phyloP scores from a whole-genome alignment of 2,113 vertebrate genomes.

The Xenopus borealis region DNA sequence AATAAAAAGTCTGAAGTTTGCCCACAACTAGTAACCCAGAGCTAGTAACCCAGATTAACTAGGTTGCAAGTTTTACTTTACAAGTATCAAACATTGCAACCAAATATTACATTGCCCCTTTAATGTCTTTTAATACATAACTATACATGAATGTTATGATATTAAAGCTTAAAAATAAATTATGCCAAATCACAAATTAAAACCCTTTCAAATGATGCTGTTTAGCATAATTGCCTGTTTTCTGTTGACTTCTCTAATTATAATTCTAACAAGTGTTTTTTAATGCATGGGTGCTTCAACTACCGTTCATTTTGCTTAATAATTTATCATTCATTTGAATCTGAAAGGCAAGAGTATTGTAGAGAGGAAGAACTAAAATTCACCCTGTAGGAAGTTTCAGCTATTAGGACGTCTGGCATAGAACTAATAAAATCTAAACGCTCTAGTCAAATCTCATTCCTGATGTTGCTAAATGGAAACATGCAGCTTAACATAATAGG shows the following conservation, averaged over 20 bases:
- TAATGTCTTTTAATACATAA: no score
- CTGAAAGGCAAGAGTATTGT: conserved; percentile 36
- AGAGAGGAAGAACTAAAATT: conserved; percentile 44
- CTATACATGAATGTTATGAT: no score
- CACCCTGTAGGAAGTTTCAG: conserved; percentile 57
- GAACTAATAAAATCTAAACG: conserved; percentile 68
- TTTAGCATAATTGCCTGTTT: background rate
- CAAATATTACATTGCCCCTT: no score
- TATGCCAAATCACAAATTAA: no score
- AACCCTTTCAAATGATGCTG: no score
- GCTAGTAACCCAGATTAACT: no score
- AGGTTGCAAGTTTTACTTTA: no score
- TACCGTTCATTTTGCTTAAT: conserved; percentile 28
- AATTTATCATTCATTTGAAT: conserved; percentile 25
- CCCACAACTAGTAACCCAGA: no score
- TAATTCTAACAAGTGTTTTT: background rate
- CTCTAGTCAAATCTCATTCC: conserved; percentile 68
- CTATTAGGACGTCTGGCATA: conserved; percentile 55
- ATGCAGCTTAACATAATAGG: conserved; percentile 68
- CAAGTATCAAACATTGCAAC: no score
- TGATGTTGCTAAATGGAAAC: conserved; percentile 66
- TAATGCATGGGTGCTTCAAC: conserved; percentile 1
- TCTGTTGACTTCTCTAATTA: background rate
- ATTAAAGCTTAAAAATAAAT: no score
- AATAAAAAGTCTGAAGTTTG: no score